These are phyloP conservation scores for Drosophila elegans DNA, from an alignment of 1,140 invertebrate species.

Conservation along the genomic window DNA sequence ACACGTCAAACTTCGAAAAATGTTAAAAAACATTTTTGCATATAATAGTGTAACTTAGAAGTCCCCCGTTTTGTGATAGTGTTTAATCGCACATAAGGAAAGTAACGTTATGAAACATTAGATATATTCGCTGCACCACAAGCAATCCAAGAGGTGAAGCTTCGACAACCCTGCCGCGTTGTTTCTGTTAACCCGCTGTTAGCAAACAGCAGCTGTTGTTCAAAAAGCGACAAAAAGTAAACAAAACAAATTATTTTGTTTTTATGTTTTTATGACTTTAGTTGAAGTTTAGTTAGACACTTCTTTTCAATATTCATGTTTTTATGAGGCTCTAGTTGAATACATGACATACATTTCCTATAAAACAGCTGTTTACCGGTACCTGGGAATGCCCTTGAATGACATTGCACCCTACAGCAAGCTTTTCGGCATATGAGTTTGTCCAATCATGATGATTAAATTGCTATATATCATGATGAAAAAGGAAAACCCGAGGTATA, in stretches of 20 bases:
- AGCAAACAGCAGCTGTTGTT: conserved; percentile 3
- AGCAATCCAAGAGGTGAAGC: no score
- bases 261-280: conserved; percentile 12
- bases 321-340: not conserved
- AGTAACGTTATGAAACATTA: no score
- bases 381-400: conserved; percentile 72
- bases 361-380: conserved; percentile 46
- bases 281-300: not conserved
- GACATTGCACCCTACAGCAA: conserved; percentile 74
- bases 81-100: no score
- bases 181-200: not conserved
- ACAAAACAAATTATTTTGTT: conserved; percentile 35
- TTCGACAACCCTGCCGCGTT: not conserved
- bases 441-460: not conserved
- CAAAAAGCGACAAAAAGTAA: conserved; percentile 15
- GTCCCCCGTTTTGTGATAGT: no score
- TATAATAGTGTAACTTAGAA: no score
- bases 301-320: not conserved
- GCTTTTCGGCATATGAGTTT: not conserved
- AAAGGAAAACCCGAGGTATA: not conserved
- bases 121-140: not conserved
- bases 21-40: no score
- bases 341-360: conserved; percentile 4
- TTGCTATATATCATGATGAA: conserved; percentile 8
- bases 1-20: no score